phyloP scores from a whole-genome alignment of 2,888 invertebrate genomes.

The Gortyna flavago region DNA sequence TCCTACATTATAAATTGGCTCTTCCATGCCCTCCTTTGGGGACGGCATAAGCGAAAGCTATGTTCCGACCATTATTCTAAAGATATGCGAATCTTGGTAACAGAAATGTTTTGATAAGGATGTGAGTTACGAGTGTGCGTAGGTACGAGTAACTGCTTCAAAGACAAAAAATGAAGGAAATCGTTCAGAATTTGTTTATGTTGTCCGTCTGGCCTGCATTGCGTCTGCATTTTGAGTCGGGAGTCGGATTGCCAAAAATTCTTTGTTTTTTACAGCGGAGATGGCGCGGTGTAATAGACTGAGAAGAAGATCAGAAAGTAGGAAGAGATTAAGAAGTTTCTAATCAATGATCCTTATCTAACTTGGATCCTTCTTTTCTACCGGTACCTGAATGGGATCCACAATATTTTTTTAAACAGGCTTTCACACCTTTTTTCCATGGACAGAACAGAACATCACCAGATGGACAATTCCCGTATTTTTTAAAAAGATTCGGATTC shows the following conservation, averaged over 20 bases:
- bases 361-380: neutral
- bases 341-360: neutral
- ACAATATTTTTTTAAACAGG: neutral
- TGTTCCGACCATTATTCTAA: slow-evolving; percentile 53
- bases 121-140: slow-evolving; percentile 44
- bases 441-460: neutral
- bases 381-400: neutral
- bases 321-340: neutral
- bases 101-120: slow-evolving; percentile 51
- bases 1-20: slow-evolving; percentile 68
- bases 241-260: neutral
- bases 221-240: neutral
- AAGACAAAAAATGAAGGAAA: slow-evolving; percentile 46
- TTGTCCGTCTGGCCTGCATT: slow-evolving; percentile 19
- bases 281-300: neutral
- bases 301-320: neutral
- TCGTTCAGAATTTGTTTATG: slow-evolving; percentile 28
- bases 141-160: slow-evolving; percentile 19
- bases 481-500: neutral
- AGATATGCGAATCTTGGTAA: slow-evolving; percentile 54
- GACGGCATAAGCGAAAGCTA: slow-evolving; percentile 51
- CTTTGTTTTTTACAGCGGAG: neutral
- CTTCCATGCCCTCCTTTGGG: slow-evolving; percentile 60
- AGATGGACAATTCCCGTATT: neutral
- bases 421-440: neutral